phyloP scores from a whole-genome alignment of 2,888 invertebrate species.

The Eristalinus sepulchralis region DNA sequence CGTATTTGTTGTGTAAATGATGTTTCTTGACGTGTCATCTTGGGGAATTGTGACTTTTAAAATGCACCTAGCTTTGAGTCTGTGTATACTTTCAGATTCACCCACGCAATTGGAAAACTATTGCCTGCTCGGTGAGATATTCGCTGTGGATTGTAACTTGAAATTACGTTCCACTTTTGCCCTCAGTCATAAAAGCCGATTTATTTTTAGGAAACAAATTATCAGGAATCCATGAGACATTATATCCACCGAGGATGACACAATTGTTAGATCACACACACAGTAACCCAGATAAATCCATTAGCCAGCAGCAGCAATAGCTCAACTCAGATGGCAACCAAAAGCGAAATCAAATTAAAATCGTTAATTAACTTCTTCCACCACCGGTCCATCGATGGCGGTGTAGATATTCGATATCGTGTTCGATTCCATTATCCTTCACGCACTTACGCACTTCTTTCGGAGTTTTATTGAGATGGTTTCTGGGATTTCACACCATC shows the following conservation, averaged over 20 bases:
- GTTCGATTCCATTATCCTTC: constrained; percentile 18
- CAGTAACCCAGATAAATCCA: not conserved
- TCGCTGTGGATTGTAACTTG: not conserved
- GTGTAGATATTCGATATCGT: constrained; percentile 39
- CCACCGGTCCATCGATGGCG: not conserved
- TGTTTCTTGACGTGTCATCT: not conserved
- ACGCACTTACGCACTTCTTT: not conserved
- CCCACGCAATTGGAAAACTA: not conserved
- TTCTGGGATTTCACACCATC: constrained; percentile 2
- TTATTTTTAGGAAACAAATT: not conserved
- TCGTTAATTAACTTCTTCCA: constrained; percentile 59
- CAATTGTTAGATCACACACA: not conserved
- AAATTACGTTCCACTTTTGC: not conserved
- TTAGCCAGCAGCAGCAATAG: not conserved
- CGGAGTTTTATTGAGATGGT: not conserved
- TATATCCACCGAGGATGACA: not conserved
- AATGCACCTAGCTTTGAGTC: not conserved
- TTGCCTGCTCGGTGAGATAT: not conserved
- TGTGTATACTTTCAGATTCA: not conserved
- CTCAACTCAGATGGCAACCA: not conserved
- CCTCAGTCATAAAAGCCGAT: not conserved
- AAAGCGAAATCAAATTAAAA: constrained; percentile 55
- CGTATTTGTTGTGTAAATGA: not conserved
- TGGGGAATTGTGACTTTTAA: not conserved
- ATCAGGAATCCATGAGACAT: not conserved